These are phyloP conservation scores for Periparus ater DNA, from an alignment of 2,797 vertebrate genomes.

Conservation along the genomic window DNA sequence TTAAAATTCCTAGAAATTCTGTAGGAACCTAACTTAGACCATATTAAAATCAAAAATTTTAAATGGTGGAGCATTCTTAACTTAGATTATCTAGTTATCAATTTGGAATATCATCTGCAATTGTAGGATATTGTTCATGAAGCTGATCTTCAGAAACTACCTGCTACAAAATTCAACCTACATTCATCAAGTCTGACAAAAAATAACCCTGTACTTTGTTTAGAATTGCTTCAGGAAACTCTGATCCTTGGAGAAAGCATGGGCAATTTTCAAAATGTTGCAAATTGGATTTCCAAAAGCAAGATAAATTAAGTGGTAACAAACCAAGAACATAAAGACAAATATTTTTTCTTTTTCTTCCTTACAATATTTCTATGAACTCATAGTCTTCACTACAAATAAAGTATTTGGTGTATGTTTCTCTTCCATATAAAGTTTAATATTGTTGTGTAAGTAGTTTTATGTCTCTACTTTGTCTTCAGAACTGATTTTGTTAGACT, in stretches of 20 bases:
- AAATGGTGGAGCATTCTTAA: accelerated
- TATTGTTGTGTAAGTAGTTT: neutral
- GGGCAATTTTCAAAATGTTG: neutral
- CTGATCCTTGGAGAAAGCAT: slow-evolving; percentile 14
- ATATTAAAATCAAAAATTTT: neutral
- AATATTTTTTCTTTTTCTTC: neutral
- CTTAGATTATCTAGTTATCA: neutral
- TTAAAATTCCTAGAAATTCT: neutral
- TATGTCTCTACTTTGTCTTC: neutral
- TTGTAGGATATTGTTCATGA: neutral
- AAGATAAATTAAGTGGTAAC: slow-evolving; percentile 17
- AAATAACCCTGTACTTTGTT: neutral
- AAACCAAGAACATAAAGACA: neutral
- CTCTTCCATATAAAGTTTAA: neutral
- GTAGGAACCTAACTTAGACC: neutral
- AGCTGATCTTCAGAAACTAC: neutral
- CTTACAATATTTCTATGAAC: neutral
- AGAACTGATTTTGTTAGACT: neutral
- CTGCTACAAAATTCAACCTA: neutral
- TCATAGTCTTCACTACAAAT: neutral
- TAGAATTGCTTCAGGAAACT: neutral
- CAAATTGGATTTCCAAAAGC: slow-evolving; percentile 10
- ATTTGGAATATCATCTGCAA: neutral
- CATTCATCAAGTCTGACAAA: neutral
- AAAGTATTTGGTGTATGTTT: neutral